Evolutionary conservation across 2,797 vertebrate genomes (phyloP), one percentile per base, ranked within the genome.

Genomic region (Sebastes umbrosus): DNA sequence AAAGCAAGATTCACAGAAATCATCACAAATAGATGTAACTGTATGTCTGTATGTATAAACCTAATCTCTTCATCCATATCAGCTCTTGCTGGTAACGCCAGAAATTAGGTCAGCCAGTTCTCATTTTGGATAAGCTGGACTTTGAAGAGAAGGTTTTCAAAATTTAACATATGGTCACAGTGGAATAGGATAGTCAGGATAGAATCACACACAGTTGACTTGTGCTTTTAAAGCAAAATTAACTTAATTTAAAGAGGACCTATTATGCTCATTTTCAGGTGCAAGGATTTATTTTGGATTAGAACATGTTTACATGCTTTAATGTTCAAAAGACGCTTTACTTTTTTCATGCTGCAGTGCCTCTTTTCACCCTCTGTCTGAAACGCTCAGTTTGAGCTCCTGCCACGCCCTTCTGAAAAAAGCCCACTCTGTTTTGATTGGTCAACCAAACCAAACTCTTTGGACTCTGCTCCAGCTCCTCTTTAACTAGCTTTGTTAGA

Each of bases 41-140:
- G 36, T 79, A 62, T 69, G 50, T 68, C 74, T 81, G 70, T 59
- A 62, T 74, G 58, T 52, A 36, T 85, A 78, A 75, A 78, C 58
- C 20, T 85, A 89, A 90, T 92, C 92, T 89, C 63, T 83, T 88
- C 75, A 85, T 90, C 87, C 78, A 85, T 86, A 84, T 84, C 85
- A 78, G 84, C 84, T 84, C 79, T 52, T 73, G 72, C 75, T 62
- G 55, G 58, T 83, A 83, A 88, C 32, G 27, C 52, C 71, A 82
- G 77, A 91, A 94, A 91, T 87, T 55, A 89, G 93, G 92, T 93
- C 92, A 93, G 36, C 72, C 83, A 64, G 84, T 71, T 87, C 84
- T 89, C 67, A 88, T 89, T 92, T 85, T 84, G 75, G 73, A 91
- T 93, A 83, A 91, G 86, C 89, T 57, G 82, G 87, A 84, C 77